Base-by-base conservation (phyloP, 2,888 invertebrate genomes). In the Aleiodes testaceus region DNA sequence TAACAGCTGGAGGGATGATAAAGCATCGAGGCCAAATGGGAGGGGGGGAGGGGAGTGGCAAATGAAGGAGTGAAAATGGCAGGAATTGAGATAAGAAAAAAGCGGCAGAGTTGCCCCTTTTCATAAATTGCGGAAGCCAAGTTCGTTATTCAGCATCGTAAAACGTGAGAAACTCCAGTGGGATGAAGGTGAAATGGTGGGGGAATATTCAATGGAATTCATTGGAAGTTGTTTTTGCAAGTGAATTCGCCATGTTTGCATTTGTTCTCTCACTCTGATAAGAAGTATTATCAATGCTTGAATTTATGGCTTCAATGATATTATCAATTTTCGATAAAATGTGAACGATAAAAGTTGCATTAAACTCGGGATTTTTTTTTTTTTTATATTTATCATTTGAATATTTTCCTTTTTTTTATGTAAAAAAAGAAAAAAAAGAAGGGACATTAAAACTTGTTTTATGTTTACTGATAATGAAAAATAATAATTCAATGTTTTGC, bases 91-190 rank as follows among this genome's bases (percentile, higher is more conserved):
- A 49, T 50, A 68, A 65, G 45, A 67, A 18, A 49, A 66, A 50
- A 45, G 20, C n/a, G n/a, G 36, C 36, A 36, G 49, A 30, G 49
- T 30, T 66, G 18, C 20, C 11, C 30, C 50, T 70, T 70, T 66
- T 59, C 30, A 47, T 70, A 50, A 64, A 59, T 64, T 49, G 47
- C 26, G 11, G 22, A 61, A 59, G 59, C 30, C 42, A 53, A 50
- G 69, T 66, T 65, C 52, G 53, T 70, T 55, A 70, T 65, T 70
- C 36, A 65, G 36, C 45, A 53, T 70, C 66, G 55, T 70, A 70
- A 66, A 70, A 66, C 66, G 55, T 70, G 64, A 64, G 64, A 64
- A 64, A 64, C 64, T 45, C 64, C 36, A 36, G 9, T 36, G 36
- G 36, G 36, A 36, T 36, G 11, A 36, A 36, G 36, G 7, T 9